Conservation (phyloP, 92 coral and sea anemone genomes). For the Nematostella vectensis region DNA sequence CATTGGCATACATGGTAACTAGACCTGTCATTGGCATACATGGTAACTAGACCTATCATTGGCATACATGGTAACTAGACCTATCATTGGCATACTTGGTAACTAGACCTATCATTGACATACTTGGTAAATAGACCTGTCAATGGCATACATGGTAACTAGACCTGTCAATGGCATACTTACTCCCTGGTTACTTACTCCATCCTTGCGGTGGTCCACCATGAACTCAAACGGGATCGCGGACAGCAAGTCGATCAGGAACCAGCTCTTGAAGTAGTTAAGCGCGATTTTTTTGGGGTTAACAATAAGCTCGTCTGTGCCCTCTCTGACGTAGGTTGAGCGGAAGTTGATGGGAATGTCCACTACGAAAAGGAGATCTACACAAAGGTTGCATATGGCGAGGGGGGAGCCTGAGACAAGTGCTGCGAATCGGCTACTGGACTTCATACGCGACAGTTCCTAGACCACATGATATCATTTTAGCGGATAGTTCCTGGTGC, state of each 20-base stretch:
- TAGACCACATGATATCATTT: too few species aligned
- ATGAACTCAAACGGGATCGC: constrained; percentile 83
- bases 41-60: too few species aligned
- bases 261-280: constrained; percentile 66
- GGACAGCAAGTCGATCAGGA: constrained; percentile 57
- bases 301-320: constrained; percentile 45
- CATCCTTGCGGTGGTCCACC: constrained; percentile 33
- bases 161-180: too few species aligned
- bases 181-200: constrained; percentile 27
- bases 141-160: too few species aligned
- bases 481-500: too few species aligned
- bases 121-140: too few species aligned
- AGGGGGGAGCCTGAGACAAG: constrained; percentile 39
- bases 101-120: too few species aligned
- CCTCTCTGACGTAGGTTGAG: constrained; percentile 46
- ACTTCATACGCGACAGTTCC: background rate
- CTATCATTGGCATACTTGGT: too few species aligned
- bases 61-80: too few species aligned
- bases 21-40: too few species aligned
- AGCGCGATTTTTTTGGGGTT: constrained; percentile 55
- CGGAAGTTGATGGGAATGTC: constrained; percentile 74
- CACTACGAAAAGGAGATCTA: constrained; percentile 56
- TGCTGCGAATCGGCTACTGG: constrained; percentile 37
- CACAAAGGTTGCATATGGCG: constrained; percentile 51
- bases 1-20: too few species aligned